Conservation (phyloP, 2,888 invertebrate genomes). For the Drosophila stalkeri region DNA sequence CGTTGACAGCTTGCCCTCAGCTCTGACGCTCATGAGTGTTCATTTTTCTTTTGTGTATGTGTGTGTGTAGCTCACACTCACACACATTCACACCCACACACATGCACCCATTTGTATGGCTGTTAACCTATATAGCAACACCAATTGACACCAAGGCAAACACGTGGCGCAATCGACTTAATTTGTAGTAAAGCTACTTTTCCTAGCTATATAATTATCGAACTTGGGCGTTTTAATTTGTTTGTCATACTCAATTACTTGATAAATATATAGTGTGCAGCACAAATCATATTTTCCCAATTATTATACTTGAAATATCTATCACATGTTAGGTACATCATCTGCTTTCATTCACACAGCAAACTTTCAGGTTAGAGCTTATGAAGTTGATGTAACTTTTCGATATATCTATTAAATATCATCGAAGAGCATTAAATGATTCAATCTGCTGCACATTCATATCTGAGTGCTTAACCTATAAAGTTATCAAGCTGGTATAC, state of each 20-base stretch:
- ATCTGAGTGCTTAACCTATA: conserved; percentile 18
- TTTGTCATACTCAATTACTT: conserved; percentile 17
- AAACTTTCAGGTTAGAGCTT: neutral
- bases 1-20: conserved; percentile 55
- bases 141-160: conserved; percentile 29
- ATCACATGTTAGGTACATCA: neutral
- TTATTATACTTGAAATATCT: neutral
- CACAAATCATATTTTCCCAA: neutral
- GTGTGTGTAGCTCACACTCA: neutral
- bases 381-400: neutral
- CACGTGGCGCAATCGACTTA: conserved; percentile 23
- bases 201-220: conserved; percentile 22
- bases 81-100: neutral
- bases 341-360: neutral
- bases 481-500: conserved; percentile 33
- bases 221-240: conserved; percentile 19
- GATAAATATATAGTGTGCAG: conserved; percentile 15
- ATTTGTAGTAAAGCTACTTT: conserved; percentile 6
- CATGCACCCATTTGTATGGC: neutral
- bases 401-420: neutral
- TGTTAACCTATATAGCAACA: neutral
- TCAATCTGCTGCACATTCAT: neutral
- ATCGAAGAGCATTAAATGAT: too few relatives aligned
- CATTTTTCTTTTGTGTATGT: conserved; percentile 23
- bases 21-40: conserved; percentile 17